Base-by-base conservation (phyloP, 2,888 invertebrate genomes). In the Teleiodes luculella region DNA sequence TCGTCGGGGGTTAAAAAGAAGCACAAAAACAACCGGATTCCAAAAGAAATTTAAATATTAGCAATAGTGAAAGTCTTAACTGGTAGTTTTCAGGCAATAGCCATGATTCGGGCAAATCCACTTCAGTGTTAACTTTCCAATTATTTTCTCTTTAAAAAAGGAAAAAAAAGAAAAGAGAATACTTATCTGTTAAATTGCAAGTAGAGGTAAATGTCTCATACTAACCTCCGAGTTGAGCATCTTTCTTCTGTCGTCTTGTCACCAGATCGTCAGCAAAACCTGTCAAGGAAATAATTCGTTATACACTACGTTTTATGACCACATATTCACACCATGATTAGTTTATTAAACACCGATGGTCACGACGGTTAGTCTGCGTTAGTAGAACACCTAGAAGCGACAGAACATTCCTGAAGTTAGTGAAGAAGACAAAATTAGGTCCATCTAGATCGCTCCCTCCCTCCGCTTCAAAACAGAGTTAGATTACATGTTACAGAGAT, bases 181-280 rank as follows among this genome's bases (percentile, higher is more conserved):
- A n/a, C n/a, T n/a, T n/a, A n/a, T 11, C 4, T 36, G 5, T 36
- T 2, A 1, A n/a, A n/a, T 13, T 36, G 5, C n/a, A 2, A 5
- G 13, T 5, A 11, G 8, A 39, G 18, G 8, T 4, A 6, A 39
- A 18, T 18, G 30, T 35, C 45, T 51, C n/a, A 33, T 63, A 78
- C 84, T 76, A 58, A 90, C 90, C 90, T 73, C 90, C 90, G 62
- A 90, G 77, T 75, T 86, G 89, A 64, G 89, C 86, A 74, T 90
- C 87, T 71, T 90, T 90, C 69, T 90, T 90, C 65, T 88, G 89
- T 76, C 90, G 80, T 75, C 89, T 81, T 28, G 88, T 89, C 61
- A 90, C 90, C 69, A 88, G 73, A 72, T 90, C 90, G 68, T 90
- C 90, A 68, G 88, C 88, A 83, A 90, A 88, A 77, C 90, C 90